Evolutionary conservation across 2,888 invertebrate species (phyloP).

Genomic region (Gnatocerus cornutus): DNA sequence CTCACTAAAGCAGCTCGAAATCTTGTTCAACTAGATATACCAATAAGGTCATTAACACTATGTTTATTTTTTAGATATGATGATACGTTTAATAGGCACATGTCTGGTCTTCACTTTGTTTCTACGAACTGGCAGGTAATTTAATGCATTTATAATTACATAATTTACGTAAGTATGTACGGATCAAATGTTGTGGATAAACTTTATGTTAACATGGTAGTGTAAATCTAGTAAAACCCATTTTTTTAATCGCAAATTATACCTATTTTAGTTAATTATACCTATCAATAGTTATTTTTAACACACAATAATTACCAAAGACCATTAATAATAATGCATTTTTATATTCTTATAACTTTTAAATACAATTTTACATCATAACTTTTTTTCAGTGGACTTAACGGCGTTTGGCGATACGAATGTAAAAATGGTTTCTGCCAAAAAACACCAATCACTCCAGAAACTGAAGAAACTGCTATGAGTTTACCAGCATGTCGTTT

Average conservation of each 20-base stretch:
- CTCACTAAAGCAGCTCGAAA: neutral
- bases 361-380: no score
- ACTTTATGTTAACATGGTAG: no score
- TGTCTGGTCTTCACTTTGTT: slow-evolving; percentile 74
- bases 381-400: slow-evolving; percentile 51
- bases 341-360: no score
- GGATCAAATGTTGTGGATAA: no score
- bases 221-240: no score
- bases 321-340: no score
- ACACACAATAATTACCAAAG: no score
- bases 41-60: slow-evolving; percentile 10
- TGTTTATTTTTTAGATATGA: slow-evolving; percentile 26
- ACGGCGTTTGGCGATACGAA: slow-evolving; percentile 73
- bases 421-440: slow-evolving; percentile 74
- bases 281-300: no score
- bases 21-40: slow-evolving; percentile 1
- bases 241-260: no score
- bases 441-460: slow-evolving; percentile 67
- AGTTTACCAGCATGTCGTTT: slow-evolving; percentile 78
- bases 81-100: slow-evolving; percentile 12
- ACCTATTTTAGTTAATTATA: no score
- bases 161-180: no score
- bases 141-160: neutral
- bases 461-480: slow-evolving; percentile 66
- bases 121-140: slow-evolving; percentile 89